Percentiles rank a stretch among this genome's conserved stretches.
Evolutionary conservation across 2,888 invertebrate genomes (phyloP).

Genomic region (Pedicia rivosa): DNA sequence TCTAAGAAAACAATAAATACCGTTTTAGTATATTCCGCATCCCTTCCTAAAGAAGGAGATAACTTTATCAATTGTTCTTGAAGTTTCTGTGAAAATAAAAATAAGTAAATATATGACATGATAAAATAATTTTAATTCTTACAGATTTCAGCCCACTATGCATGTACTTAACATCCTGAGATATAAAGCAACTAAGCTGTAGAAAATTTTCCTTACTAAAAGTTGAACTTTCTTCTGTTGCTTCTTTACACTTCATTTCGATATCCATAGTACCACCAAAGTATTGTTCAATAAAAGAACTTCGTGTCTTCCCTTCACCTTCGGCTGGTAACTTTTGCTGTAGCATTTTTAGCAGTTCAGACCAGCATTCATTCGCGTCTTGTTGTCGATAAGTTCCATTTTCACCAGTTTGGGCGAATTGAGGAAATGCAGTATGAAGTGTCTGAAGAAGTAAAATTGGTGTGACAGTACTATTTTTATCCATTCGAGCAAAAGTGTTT

Average conservation of each 20-base stretch:
- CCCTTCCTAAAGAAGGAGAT: slow-evolving; percentile 55
- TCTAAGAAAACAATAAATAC: slow-evolving; percentile 33
- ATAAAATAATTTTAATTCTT: slow-evolving; percentile 18
- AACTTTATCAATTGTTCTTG: slow-evolving; percentile 26
- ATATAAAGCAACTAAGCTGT: slow-evolving; percentile 95
- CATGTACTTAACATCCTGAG: slow-evolving; percentile 89
- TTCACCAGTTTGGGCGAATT: slow-evolving; percentile 62
- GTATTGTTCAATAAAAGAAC: slow-evolving; percentile 81
- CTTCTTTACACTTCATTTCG: slow-evolving; percentile 81
- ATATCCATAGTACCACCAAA: slow-evolving; percentile 82
- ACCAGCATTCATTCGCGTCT: slow-evolving; percentile 98
- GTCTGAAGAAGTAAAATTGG: slow-evolving; percentile 68
- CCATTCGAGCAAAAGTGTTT: slow-evolving; percentile 63
- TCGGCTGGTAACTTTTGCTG: slow-evolving; percentile 62
- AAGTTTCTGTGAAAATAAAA: slow-evolving; percentile 46
- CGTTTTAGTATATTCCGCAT: slow-evolving; percentile 85
- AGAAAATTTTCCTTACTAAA: slow-evolving; percentile 71
- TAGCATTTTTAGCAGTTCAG: slow-evolving; percentile 78
- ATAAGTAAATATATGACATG: slow-evolving; percentile 1
- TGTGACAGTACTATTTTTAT: slow-evolving; percentile 49
- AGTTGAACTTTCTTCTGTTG: slow-evolving; percentile 64
- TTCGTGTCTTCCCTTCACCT: slow-evolving; percentile 16
- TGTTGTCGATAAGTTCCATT: slow-evolving; percentile 84
- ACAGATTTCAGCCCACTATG: slow-evolving; percentile 79
- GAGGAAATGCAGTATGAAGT: slow-evolving; percentile 71